A percentile compares a stretch with the other conserved stretches of the same genome.
Conservation (phyloP, 2,888 invertebrate species). For the Parapristionchus giblindavisi region DNA sequence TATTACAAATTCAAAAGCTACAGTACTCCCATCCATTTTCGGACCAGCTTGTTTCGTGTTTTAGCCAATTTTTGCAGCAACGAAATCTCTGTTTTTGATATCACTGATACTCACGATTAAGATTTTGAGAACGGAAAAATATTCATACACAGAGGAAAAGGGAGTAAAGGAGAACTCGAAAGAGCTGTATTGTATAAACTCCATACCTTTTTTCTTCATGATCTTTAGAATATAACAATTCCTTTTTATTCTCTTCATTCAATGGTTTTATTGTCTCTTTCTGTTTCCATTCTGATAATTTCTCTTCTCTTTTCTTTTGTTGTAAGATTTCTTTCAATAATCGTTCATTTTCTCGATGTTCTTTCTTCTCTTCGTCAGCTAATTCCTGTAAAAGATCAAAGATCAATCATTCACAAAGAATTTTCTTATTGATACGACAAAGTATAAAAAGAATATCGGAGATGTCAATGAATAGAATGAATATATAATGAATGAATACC, state of each 20-base stretch:
- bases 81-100: too few relatives aligned
- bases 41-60: too few relatives aligned
- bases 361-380: constrained; percentile 44
- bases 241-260: constrained; percentile 7
- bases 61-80: too few relatives aligned
- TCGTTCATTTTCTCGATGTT: constrained; percentile 36
- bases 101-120: too few relatives aligned
- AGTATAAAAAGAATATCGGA: not conserved
- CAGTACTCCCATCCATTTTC: too few relatives aligned
- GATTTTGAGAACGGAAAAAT: too few relatives aligned
- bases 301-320: constrained; percentile 16
- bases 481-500: too few relatives aligned
- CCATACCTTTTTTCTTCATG: constrained; percentile 32
- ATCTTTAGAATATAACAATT: constrained; percentile 38
- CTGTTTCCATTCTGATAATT: constrained; percentile 15
- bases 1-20: too few relatives aligned
- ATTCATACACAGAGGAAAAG: too few relatives aligned
- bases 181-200: too few relatives aligned
- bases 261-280: constrained; percentile 22
- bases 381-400: constrained; percentile 39
- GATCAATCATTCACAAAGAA: not conserved
- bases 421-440: not conserved
- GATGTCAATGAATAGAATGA: not conserved
- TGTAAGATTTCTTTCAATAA: constrained; percentile 11
- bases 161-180: too few relatives aligned